Percentiles rank a stretch among this genome's conserved stretches.
Evolutionary conservation across 2,888 invertebrate genomes (phyloP).

Genomic region (Yponomeuta evonymella): DNA sequence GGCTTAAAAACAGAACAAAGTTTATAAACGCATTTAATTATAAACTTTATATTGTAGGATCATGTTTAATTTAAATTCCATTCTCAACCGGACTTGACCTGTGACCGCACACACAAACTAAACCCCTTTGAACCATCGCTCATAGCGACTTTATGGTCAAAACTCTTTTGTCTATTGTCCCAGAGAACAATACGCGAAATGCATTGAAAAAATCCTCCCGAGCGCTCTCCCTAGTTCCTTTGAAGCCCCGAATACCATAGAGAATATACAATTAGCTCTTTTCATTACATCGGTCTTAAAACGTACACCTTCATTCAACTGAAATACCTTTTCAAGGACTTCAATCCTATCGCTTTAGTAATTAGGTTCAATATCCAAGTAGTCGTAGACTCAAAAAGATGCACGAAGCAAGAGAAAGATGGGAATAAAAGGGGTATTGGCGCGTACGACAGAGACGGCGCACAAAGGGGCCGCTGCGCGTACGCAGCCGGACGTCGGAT

Average conservation of each 20-base stretch:
- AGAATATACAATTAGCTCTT: conserved; percentile 72
- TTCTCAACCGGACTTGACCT: not conserved
- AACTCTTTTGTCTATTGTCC: conserved; percentile 10
- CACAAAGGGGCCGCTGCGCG: conserved; percentile 69
- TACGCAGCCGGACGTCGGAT: conserved; percentile 65
- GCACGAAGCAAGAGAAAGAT: not conserved
- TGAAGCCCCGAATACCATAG: conserved; percentile 45
- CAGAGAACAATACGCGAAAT: conserved; percentile 4
- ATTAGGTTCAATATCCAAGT: not conserved
- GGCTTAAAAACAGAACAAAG: too few relatives aligned
- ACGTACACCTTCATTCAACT: conserved; percentile 63
- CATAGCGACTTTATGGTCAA: not conserved
- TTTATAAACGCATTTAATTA: too few relatives aligned
- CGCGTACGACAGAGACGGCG: conserved; percentile 37
- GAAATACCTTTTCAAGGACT: not conserved
- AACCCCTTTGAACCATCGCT: not conserved
- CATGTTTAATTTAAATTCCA: not conserved
- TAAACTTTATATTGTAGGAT: not conserved
- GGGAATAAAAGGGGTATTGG: conserved; percentile 55
- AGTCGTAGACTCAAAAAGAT: not conserved
- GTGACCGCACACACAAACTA: not conserved
- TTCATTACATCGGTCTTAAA: conserved; percentile 70
- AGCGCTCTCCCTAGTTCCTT: conserved; percentile 40
- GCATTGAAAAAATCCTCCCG: not conserved
- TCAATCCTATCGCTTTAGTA: not conserved